Percentiles rank a stretch among this genome's conserved stretches.
Evolutionary conservation across 2,888 invertebrate genomes (phyloP).

Genomic region (Tipula helvola): DNA sequence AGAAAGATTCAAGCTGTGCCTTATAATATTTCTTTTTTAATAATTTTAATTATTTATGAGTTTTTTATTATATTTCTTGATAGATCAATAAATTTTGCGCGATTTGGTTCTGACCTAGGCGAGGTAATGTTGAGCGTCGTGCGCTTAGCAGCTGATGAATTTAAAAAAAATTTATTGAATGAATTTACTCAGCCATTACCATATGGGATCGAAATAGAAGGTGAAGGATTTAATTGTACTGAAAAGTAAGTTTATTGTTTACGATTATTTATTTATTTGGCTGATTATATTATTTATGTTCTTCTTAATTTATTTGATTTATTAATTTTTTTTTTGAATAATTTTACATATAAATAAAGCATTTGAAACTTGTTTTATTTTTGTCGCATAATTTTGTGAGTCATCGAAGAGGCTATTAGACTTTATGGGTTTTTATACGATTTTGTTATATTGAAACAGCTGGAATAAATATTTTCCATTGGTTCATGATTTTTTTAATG

Average conservation of each 20-base stretch:
- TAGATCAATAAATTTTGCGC: conserved; percentile 31
- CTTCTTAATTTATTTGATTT: neutral
- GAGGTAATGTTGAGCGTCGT: conserved; percentile 29
- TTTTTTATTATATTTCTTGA: neutral
- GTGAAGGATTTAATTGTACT: conserved; percentile 24
- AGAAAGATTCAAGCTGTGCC: neutral
- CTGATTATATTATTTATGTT: neutral
- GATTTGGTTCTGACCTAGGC: conserved; percentile 31
- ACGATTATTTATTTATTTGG: neutral
- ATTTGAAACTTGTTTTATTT: neutral
- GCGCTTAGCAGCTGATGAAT: conserved; percentile 27
- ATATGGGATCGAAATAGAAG: conserved; percentile 22
- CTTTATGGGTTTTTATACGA: neutral
- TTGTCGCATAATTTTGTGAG: neutral
- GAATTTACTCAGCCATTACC: conserved; percentile 13
- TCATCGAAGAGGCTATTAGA: neutral
- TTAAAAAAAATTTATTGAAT: conserved; percentile 20
- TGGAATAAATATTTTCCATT: too few species aligned
- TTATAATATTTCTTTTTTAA: too few species aligned
- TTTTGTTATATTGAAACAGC: neutral
- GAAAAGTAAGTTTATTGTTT: conserved; percentile 6
- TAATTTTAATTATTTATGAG: neutral
- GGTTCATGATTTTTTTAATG: too few species aligned
- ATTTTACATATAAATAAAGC: neutral
- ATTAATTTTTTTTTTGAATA: neutral